Percentiles rank a stretch among this genome's conserved stretches.
Conservation (phyloP, 2,113 vertebrate species). For the Melierax canorus region DNA sequence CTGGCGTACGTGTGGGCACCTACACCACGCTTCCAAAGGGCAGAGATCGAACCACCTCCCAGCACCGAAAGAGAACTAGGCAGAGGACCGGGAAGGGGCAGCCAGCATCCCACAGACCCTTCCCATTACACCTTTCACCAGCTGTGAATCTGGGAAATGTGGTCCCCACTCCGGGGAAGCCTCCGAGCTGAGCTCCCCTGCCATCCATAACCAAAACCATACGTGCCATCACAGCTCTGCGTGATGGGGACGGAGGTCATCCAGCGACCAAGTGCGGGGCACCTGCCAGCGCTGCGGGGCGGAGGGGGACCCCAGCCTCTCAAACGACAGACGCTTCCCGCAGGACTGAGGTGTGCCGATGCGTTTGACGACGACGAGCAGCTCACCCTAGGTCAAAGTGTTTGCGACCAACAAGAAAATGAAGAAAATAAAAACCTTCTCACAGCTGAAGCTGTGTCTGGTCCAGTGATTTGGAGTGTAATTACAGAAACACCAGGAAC, state of each 20-base stretch:
- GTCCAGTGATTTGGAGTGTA: background rate
- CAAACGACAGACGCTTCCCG: accelerated
- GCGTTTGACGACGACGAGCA: accelerated
- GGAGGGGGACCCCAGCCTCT: background rate
- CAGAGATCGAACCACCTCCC: accelerated
- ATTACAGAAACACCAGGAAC: background rate
- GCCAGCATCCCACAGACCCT: background rate
- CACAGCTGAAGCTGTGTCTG: background rate
- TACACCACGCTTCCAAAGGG: background rate
- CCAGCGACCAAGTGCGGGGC: accelerated
- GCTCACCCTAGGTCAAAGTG: background rate
- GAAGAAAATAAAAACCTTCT: background rate
- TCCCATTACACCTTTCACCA: background rate
- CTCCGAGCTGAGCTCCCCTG: background rate
- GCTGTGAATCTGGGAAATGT: background rate
- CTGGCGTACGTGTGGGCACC: accelerated
- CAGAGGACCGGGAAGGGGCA: accelerated
- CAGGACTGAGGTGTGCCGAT: background rate
- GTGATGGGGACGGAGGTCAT: background rate
- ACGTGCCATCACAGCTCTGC: accelerated
- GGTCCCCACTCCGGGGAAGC: too few species aligned
- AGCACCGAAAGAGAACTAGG: accelerated
- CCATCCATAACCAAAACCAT: background rate
- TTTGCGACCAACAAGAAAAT: background rate
- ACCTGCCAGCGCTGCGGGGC: accelerated